Percentiles rank a stretch among this genome's conserved stretches.
Evolutionary conservation across 1,140 invertebrate species (phyloP).

Genomic region (Uloborus diversus): DNA sequence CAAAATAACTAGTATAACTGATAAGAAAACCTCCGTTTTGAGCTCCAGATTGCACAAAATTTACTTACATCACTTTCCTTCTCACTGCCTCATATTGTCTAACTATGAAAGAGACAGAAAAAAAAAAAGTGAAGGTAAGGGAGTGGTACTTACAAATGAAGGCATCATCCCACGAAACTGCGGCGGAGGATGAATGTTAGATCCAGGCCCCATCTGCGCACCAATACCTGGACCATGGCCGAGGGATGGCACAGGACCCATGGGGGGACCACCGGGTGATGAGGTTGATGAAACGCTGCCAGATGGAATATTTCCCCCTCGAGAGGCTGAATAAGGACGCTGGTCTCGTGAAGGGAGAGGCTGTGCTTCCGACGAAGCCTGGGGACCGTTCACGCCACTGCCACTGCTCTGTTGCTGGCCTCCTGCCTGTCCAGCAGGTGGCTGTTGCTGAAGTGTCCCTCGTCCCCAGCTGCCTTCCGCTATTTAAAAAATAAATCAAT

Average conservation of each 20-base stretch:
- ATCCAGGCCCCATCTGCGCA: constrained; percentile 61
- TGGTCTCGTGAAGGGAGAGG: constrained; percentile 31
- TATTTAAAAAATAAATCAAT: constrained; percentile 61
- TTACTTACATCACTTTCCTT: too few relatives aligned
- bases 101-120: too few relatives aligned
- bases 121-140: background rate
- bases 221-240: constrained; percentile 42
- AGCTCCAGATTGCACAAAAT: too few relatives aligned
- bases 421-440: constrained; percentile 42
- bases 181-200: constrained; percentile 64
- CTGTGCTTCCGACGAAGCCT: constrained; percentile 26
- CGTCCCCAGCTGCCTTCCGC: constrained; percentile 84
- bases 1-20: too few relatives aligned
- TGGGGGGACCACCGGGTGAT: constrained; percentile 17
- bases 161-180: constrained; percentile 79
- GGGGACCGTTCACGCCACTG: constrained; percentile 60
- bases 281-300: background rate
- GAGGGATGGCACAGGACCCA: constrained; percentile 11
- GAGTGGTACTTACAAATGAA: constrained; percentile 72
- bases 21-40: too few relatives aligned
- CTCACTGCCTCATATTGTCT: too few relatives aligned
- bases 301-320: constrained; percentile 26
- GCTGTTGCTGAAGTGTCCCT: constrained; percentile 66
- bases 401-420: constrained; percentile 60
- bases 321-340: constrained; percentile 16